A percentile compares a stretch with the other conserved stretches of the same genome.
phyloP scores from a whole-genome alignment of 53 echinoderm and acorn worm genomes.

The Antedon mediterranea region DNA sequence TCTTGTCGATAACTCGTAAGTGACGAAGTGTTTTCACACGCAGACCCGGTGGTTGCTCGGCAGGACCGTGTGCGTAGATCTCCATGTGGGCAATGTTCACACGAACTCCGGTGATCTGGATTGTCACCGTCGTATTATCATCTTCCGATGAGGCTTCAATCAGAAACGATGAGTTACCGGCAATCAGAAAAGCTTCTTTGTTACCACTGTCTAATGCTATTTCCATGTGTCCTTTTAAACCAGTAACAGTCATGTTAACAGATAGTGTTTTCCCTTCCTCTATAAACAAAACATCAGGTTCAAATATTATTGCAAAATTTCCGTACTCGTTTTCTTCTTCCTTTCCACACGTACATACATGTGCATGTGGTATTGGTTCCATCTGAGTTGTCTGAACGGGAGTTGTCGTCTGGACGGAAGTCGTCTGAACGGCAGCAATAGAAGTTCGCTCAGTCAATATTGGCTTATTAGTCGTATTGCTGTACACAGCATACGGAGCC shows the following conservation, averaged over 20 bases:
- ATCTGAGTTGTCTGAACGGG: too few relatives aligned
- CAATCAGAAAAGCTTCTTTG: slow-evolving; percentile 20
- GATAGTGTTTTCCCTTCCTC: slow-evolving; percentile 22
- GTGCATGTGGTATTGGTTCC: not conserved
- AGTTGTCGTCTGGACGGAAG: too few relatives aligned
- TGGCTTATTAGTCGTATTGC: not conserved
- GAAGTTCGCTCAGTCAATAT: too few relatives aligned
- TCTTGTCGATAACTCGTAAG: slow-evolving; percentile 47
- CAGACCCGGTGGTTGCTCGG: slow-evolving; percentile 16
- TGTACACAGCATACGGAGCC: not conserved
- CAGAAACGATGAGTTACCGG: slow-evolving; percentile 15
- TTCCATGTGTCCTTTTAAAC: slow-evolving; percentile 16
- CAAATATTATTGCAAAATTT: slow-evolving; percentile 14
- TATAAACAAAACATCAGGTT: slow-evolving; percentile 8
- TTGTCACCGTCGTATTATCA: slow-evolving; percentile 23
- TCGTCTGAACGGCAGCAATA: too few relatives aligned
- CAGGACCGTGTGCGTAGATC: slow-evolving; percentile 8
- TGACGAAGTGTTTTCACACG: slow-evolving; percentile 37
- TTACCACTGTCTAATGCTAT: slow-evolving; percentile 32
- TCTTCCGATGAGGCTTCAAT: slow-evolving; percentile 10
- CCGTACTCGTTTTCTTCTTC: not conserved
- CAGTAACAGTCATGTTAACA: slow-evolving; percentile 31
- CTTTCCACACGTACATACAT: not conserved
- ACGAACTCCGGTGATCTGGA: slow-evolving; percentile 34
- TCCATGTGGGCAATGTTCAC: slow-evolving; percentile 17